Evolutionary conservation across 1,140 invertebrate species (phyloP).

Genomic region (Phymastichus coffea): DNA sequence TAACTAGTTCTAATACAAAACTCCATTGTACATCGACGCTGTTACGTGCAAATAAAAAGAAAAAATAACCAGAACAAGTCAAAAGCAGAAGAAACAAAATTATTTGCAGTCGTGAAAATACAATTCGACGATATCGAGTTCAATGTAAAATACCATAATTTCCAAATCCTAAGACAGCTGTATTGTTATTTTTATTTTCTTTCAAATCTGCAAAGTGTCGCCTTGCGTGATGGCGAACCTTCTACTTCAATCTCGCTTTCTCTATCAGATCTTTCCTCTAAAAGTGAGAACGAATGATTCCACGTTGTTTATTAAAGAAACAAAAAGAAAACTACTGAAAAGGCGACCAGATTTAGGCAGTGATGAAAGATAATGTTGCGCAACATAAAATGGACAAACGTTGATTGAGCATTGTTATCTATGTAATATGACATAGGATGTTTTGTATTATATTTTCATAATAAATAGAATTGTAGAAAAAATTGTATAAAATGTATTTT

Average conservation of each 20-base stretch:
- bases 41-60: conserved; percentile 34
- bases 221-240: conserved; percentile 34
- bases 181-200: conserved; percentile 24
- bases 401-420: conserved; percentile 60
- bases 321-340: conserved; percentile 47
- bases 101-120: no score
- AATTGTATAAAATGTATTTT: conserved; percentile 45
- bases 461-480: conserved; percentile 67
- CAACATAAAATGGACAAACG: conserved; percentile 48
- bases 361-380: conserved; percentile 52
- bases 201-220: conserved; percentile 32
- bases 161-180: conserved; percentile 21
- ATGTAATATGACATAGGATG: conserved; percentile 66
- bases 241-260: conserved; percentile 42
- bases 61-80: conserved; percentile 23
- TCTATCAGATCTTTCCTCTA: conserved; percentile 49
- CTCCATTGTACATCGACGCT: conserved; percentile 48
- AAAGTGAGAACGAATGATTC: conserved; percentile 6
- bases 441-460: conserved; percentile 71
- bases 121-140: conserved; percentile 8
- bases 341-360: conserved; percentile 49
- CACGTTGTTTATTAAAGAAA: conserved; percentile 11
- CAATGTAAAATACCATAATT: conserved; percentile 23
- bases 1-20: conserved; percentile 56
- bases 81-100: conserved; percentile 30